These are phyloP conservation scores for Eristalis arbustorum DNA, from an alignment of 2,888 invertebrate species.

Conservation along the genomic window DNA sequence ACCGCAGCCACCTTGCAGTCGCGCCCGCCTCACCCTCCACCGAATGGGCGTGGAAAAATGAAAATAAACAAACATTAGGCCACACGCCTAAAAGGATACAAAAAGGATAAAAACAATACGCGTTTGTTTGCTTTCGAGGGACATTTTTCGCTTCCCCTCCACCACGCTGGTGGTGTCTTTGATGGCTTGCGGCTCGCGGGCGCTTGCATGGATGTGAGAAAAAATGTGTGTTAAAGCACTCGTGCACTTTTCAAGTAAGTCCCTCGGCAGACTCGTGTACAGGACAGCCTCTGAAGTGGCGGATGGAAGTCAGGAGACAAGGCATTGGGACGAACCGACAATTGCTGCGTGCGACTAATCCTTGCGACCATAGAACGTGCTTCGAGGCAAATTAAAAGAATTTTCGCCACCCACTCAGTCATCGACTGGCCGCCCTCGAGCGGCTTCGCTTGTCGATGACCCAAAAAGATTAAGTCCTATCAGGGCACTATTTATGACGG, in stretches of 20 bases:
- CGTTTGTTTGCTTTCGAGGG: slow-evolving; percentile 16
- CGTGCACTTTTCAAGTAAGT: slow-evolving; percentile 3
- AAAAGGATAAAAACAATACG: slow-evolving; percentile 35
- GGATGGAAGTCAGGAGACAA: neutral
- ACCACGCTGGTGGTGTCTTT: slow-evolving; percentile 25
- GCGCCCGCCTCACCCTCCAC: neutral
- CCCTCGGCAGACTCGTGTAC: neutral
- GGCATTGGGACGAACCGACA: neutral
- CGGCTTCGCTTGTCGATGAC: slow-evolving; percentile 34
- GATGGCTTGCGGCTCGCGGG: slow-evolving; percentile 1
- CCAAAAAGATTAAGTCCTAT: slow-evolving; percentile 34
- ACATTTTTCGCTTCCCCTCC: slow-evolving; percentile 3
- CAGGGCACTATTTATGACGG: slow-evolving; percentile 28
- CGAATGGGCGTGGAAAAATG: neutral
- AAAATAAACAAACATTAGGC: slow-evolving; percentile 40
- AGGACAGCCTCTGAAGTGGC: neutral
- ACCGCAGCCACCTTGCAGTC: neutral
- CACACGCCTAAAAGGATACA: slow-evolving; percentile 25
- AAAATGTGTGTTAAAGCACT: neutral
- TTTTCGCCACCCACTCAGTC: slow-evolving; percentile 11
- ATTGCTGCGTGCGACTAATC: slow-evolving; percentile 23
- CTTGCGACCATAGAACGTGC: slow-evolving; percentile 50
- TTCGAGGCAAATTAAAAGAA: slow-evolving; percentile 37
- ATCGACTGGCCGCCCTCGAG: neutral
- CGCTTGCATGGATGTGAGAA: neutral